These are phyloP conservation scores for Gryllus longicercus DNA, from an alignment of 2,888 invertebrate genomes.

Conservation along the genomic window DNA sequence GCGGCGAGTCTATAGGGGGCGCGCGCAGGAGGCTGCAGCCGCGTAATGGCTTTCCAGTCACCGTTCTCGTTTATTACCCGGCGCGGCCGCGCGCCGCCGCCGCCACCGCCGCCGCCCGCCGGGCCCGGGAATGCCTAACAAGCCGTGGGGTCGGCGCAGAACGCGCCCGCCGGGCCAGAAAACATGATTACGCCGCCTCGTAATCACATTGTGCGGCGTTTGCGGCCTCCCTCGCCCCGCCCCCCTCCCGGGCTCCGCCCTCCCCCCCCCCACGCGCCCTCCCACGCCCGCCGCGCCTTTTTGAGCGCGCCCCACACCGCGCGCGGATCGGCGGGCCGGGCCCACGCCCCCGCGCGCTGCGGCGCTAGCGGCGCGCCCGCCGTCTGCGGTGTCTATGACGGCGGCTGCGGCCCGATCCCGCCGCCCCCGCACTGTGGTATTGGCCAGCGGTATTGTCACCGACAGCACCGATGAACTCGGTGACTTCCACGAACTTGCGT, in stretches of 20 bases:
- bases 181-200: conserved; percentile 3
- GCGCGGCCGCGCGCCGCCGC: neutral
- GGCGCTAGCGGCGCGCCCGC: too few species aligned
- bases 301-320: too few species aligned
- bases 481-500: too few species aligned
- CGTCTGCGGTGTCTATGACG: too few species aligned
- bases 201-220: neutral
- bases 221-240: neutral
- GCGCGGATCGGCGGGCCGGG: too few species aligned
- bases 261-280: neutral
- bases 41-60: conserved; percentile 3
- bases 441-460: too few species aligned
- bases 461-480: too few species aligned
- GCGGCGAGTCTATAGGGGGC: neutral
- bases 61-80: conserved; percentile 11
- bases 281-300: too few species aligned
- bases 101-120: neutral
- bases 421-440: too few species aligned
- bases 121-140: neutral
- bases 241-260: neutral
- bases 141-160: conserved; percentile 3
- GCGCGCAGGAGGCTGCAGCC: neutral
- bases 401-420: too few species aligned
- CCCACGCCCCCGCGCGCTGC: too few species aligned
- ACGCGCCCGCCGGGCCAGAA: conserved; percentile 11